Base-by-base conservation (phyloP, 2,113 vertebrate species). In the Mustela nigripes region DNA sequence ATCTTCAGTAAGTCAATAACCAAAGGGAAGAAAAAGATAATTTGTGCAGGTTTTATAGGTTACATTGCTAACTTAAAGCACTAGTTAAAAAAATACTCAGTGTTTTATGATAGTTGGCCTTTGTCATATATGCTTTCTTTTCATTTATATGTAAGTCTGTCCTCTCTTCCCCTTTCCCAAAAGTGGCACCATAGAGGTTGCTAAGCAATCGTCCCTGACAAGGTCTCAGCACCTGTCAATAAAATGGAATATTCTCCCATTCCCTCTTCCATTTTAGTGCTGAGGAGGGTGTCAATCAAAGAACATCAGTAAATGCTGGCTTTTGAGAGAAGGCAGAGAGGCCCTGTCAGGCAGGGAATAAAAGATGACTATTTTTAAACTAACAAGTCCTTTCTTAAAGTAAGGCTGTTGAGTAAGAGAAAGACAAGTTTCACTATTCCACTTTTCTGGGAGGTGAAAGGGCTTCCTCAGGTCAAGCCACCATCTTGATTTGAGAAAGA, bases 161-260 rank as follows among this genome's bases (percentile, higher is more conserved):
- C 65, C 71, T 97, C 67, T 83, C 53, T 62, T 98, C 65, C 63
- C 95, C 24, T 63, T 86, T 83, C 50, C 87, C 92, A 92, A 97
- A 96, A 83, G 67, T 94, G 95, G 92, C 73, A 90, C 95, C 60
- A n/a, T 1, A 0, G 0, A 7, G 63, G 76, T 87, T 98, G 96
- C 84, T 97, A 97, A 96, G 90, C 95, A 98, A 86, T 96, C 86
- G 96, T 85, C 90, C 87, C 94, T 91, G 89, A 69, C 95, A 97
- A 95, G 39, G 88, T 96, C 96, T 93, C 90, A 7, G 1, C 0
- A 2, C 22, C 87, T 78, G 11, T 92, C 97, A 97, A 85, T 0
- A 0, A 89, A 96, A 85, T 7, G 1, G 92, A 96, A 96, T 94
- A 79, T 97, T 69, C 93, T 95, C 79, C 73, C 7, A 0, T 91